Evolutionary conservation across 92 coral and sea anemone species (phyloP), one percentile per base, ranked within the genome.

Genomic region (Parazoanthus darwini): DNA sequence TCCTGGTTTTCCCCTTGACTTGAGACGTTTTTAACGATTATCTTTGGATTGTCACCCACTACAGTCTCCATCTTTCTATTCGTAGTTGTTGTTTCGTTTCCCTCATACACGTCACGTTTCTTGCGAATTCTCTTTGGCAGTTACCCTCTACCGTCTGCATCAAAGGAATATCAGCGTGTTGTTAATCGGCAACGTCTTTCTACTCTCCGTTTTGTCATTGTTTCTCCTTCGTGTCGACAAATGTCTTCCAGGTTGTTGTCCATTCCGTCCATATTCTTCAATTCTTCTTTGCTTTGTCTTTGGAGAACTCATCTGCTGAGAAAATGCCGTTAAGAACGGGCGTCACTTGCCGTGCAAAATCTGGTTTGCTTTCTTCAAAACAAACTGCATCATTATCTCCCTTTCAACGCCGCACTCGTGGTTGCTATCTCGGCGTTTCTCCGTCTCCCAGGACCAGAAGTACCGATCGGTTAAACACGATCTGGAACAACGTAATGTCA

Each of bases 391-490:
- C 78, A 84, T 71, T 20, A 75, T 51, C 78, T 70, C 79, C 68
- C 87, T 71, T 70, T 71, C 68, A 48, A 84, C 78, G 22, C 38
- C 37, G 86, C 77, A n/a, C 13, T 29, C 68, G 6, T n/a, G n/a
- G 35, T 36, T 20, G 14, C 33, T 10, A 35, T 37, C 65, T 11
- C 9, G 87, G 59, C 18, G 14, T 39, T 38, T 48, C 38, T 84
- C 79, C 48, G 79, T 20, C 25, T 95, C 96, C 94, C 94, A 90
- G 1, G 93, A 91, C 98, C 98, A 95, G 56, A 90, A 88, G 72
- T 95, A 95, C 22, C 98, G 90, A 50, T 94, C 91, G 35, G 82
- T 92, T 23, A 95, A 92, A 0, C 96, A 93, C 22, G 98, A 29
- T 29, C 33, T 29, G 33, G 23, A 79, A 90, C 20, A 72, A 26